Evolutionary conservation across 2,113 vertebrate genomes (phyloP).

Genomic region (Pongo pygmaeus): DNA sequence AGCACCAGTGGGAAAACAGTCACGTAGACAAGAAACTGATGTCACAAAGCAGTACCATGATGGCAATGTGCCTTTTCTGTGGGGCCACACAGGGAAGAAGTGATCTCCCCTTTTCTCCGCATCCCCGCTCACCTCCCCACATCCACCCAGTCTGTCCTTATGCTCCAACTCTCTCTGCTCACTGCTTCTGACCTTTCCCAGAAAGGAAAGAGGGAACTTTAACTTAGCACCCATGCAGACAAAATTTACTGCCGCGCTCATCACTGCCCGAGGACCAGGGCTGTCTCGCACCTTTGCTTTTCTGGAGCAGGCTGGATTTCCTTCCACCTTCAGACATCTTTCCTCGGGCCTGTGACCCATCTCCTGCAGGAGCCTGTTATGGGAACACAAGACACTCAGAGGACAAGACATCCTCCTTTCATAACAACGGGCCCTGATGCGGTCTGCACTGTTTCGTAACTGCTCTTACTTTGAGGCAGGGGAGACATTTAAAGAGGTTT

Average conservation of each 20-base stretch:
- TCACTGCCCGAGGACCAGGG: neutral
- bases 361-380: neutral
- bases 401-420: neutral
- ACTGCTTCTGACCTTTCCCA: neutral
- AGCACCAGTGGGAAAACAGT: rapidly evolving
- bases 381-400: neutral
- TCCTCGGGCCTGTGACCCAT: neutral
- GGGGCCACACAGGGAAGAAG: neutral
- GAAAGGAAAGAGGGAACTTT: neutral
- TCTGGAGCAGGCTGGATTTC: neutral
- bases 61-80: neutral
- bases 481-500: neutral
- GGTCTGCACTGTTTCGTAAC: neutral
- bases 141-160: neutral
- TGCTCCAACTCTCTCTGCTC: neutral
- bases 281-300: constrained; percentile 20
- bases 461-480: neutral
- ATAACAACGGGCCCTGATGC: rapidly evolving
- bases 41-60: neutral
- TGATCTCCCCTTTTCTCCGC: rapidly evolving
- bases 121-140: neutral
- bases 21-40: neutral
- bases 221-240: neutral
- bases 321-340: neutral
- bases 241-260: neutral